Evolutionary conservation across 2,888 invertebrate species (phyloP).

Genomic region (Hipparchia semele): DNA sequence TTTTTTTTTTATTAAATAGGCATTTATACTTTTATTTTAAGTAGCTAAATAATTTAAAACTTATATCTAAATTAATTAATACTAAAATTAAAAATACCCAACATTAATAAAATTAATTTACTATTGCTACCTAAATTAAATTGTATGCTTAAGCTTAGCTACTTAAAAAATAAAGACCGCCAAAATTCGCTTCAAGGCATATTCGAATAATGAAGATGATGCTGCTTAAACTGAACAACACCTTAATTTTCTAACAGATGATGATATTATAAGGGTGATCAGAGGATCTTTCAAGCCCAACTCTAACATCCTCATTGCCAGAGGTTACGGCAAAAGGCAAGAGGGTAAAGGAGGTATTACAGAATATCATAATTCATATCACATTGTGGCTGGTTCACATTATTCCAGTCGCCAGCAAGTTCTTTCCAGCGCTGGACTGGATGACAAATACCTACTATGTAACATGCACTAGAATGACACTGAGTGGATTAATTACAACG

Average conservation of each 20-base stretch:
- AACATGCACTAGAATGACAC: too few relatives aligned
- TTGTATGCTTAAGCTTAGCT: neutral
- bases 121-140: too few relatives aligned
- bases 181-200: neutral
- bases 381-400: neutral
- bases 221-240: neutral
- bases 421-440: neutral
- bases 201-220: too few relatives aligned
- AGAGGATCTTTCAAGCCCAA: conserved; percentile 63
- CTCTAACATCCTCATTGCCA: conserved; percentile 64
- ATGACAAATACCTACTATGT: too few relatives aligned
- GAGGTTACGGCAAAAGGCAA: conserved; percentile 61
- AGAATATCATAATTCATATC: conserved; percentile 3
- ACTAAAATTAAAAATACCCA: too few relatives aligned
- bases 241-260: conserved; percentile 20
- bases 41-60: too few relatives aligned
- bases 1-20: too few relatives aligned
- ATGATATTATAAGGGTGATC: conserved; percentile 60
- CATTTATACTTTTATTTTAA: too few relatives aligned
- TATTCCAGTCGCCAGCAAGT: neutral
- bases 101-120: too few relatives aligned
- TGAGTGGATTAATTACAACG: neutral
- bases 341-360: conserved; percentile 35
- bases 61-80: too few relatives aligned
- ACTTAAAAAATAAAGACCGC: neutral